These are phyloP conservation scores for Pollachius pollachius DNA, from an alignment of 2,113 vertebrate genomes.

Conservation along the genomic window DNA sequence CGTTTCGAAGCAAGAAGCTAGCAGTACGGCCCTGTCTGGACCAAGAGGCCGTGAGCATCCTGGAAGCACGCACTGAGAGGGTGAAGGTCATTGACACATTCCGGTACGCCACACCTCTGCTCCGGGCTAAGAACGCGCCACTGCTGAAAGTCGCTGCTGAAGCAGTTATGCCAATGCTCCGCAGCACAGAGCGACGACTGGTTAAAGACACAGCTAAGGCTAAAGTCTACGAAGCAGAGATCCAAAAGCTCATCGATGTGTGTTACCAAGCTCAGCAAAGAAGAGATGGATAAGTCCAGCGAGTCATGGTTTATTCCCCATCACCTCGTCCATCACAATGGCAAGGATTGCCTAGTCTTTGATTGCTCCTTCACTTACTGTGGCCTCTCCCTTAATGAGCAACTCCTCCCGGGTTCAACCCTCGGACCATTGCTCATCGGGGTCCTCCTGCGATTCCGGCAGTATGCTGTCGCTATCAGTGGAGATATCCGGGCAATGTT, in stretches of 20 bases:
- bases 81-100: background rate
- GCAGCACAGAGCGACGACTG: background rate
- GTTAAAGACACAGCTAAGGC: background rate
- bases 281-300: background rate
- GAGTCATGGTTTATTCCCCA: conserved; percentile 4
- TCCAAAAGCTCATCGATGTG: background rate
- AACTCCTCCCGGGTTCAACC: no score
- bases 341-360: background rate
- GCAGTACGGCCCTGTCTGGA: background rate
- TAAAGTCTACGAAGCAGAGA: background rate
- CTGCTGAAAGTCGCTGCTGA: background rate
- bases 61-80: background rate
- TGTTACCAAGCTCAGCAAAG: background rate
- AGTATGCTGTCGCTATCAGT: conserved; percentile 1
- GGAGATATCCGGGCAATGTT: conserved; percentile 12
- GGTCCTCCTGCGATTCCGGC: background rate
- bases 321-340: background rate
- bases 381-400: no score
- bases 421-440: background rate
- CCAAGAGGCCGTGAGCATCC: background rate
- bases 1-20: background rate
- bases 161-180: background rate
- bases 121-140: background rate
- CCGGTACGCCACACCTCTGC: background rate
- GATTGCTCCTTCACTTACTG: background rate